Conservation (phyloP, 23 tunicate species). For the Trididemnum miniatum region DNA sequence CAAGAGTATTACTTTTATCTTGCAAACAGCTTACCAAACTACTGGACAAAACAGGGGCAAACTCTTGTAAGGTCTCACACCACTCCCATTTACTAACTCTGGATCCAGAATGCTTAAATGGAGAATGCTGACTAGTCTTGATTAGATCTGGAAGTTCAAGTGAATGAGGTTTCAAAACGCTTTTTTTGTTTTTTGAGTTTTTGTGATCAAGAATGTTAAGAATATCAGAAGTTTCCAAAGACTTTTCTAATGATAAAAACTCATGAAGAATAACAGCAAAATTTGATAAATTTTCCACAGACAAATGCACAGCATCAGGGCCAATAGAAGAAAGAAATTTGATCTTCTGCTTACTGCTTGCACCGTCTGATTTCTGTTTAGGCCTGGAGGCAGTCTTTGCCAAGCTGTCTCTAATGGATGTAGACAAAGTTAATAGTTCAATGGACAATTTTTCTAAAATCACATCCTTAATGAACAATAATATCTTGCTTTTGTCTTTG, state of each 20-base stretch:
- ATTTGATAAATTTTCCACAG: conserved; percentile 6
- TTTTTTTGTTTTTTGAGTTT: conserved; percentile 33
- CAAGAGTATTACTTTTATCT: neutral
- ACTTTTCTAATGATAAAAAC: conserved; percentile 30
- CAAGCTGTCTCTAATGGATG: conserved; percentile 36
- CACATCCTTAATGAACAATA: conserved; percentile 41
- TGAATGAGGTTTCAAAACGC: conserved; percentile 60
- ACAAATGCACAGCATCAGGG: conserved; percentile 3
- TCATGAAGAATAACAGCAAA: conserved; percentile 28
- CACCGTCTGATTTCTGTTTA: neutral
- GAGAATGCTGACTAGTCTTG: conserved; percentile 67
- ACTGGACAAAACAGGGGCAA: conserved; percentile 40
- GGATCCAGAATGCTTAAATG: neutral
- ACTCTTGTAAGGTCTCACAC: conserved; percentile 51
- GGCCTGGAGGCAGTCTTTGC: neutral
- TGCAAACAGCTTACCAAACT: conserved; percentile 22
- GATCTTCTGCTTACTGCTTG: neutral
- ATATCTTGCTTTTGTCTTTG: conserved; percentile 4
- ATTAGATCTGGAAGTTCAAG: conserved; percentile 67
- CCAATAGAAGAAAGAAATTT: conserved; percentile 17
- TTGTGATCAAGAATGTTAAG: conserved; percentile 15
- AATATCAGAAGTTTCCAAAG: conserved; percentile 18
- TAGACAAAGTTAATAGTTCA: conserved; percentile 53
- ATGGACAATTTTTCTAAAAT: conserved; percentile 64
- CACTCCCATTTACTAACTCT: conserved; percentile 25